Evolutionary conservation across 2,888 invertebrate genomes (phyloP).

Genomic region (Sisyra nigra): DNA sequence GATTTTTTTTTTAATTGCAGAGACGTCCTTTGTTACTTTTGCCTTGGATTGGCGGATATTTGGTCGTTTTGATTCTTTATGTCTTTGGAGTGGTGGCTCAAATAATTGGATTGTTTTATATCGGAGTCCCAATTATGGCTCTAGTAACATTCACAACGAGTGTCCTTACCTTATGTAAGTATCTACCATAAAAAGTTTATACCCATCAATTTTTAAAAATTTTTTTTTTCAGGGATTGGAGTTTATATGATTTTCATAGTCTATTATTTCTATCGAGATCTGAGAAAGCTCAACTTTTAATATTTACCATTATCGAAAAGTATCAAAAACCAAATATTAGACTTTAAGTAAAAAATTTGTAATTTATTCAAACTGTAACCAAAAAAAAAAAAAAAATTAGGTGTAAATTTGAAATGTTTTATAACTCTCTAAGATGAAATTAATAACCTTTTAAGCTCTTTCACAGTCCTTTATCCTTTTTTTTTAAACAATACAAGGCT

Average conservation of each 20-base stretch:
- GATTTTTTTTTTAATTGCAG: slow-evolving; percentile 15
- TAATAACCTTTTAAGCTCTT: too few species aligned
- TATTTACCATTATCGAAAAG: too few species aligned
- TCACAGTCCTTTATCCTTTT: too few species aligned
- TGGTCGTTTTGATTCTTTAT: slow-evolving; percentile 19
- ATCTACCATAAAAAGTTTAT: too few species aligned
- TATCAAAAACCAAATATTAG: too few species aligned
- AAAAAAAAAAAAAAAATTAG: too few species aligned
- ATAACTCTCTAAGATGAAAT: too few species aligned
- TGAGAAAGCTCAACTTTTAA: slow-evolving; percentile 24
- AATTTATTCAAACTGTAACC: too few species aligned
- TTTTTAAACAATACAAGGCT: too few species aligned
- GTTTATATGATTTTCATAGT: slow-evolving; percentile 21
- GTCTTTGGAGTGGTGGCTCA: slow-evolving; percentile 20
- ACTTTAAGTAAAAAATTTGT: too few species aligned
- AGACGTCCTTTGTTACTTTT: slow-evolving; percentile 22
- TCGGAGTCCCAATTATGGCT: slow-evolving; percentile 19
- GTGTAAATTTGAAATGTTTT: too few species aligned
- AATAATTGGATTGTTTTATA: slow-evolving; percentile 19
- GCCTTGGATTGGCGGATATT: slow-evolving; percentile 23
- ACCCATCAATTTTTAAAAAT: too few species aligned
- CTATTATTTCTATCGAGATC: slow-evolving; percentile 21
- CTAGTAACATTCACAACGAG: slow-evolving; percentile 20
- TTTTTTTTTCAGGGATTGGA: slow-evolving; percentile 19
- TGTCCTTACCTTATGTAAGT: slow-evolving; percentile 20